A percentile compares a stretch with the other conserved stretches of the same genome.
phyloP scores from a whole-genome alignment of 2,113 vertebrate species.

The Lepisosteus oculatus region DNA sequence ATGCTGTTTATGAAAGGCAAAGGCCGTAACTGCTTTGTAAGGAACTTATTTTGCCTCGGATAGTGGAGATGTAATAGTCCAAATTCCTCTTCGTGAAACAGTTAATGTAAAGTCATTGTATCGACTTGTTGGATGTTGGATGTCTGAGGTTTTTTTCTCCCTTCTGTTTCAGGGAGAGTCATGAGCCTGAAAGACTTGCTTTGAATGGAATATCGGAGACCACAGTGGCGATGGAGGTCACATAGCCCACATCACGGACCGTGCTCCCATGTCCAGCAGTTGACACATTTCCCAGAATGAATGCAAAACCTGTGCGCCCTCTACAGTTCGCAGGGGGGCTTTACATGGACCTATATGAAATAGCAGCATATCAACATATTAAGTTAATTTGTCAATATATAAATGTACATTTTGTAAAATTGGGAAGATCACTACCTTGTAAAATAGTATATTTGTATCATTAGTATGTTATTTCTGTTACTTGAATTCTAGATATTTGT shows the following conservation, averaged over 20 bases:
- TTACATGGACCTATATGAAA: constrained; percentile 66
- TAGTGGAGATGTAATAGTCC: no score
- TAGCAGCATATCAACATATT: constrained; percentile 63
- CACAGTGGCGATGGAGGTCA: constrained; percentile 92
- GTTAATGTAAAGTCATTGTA: no score
- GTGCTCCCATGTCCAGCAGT: constrained; percentile 43
- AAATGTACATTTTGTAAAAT: constrained; percentile 94
- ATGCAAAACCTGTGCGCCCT: constrained; percentile 57
- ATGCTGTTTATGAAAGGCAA: no score
- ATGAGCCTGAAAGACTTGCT: constrained; percentile 82
- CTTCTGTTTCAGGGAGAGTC: constrained; percentile 72
- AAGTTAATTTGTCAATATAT: constrained; percentile 71
- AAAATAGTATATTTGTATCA: constrained; percentile 96
- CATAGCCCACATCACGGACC: constrained; percentile 69
- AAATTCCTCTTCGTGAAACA: no score
- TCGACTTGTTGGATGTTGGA: no score
- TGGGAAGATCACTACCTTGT: constrained; percentile 93
- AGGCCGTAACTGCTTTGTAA: no score
- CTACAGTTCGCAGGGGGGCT: constrained; percentile 57
- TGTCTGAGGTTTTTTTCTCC: neutral
- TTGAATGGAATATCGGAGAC: constrained; percentile 87
- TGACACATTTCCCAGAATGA: constrained; percentile 56
- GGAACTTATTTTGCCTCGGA: no score
- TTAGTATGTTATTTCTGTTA: constrained; percentile 92
- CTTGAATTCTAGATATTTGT: constrained; percentile 93